Conservation (phyloP, 64 coral and sea anemone genomes). For the Dendrophyllia cribrosa region DNA sequence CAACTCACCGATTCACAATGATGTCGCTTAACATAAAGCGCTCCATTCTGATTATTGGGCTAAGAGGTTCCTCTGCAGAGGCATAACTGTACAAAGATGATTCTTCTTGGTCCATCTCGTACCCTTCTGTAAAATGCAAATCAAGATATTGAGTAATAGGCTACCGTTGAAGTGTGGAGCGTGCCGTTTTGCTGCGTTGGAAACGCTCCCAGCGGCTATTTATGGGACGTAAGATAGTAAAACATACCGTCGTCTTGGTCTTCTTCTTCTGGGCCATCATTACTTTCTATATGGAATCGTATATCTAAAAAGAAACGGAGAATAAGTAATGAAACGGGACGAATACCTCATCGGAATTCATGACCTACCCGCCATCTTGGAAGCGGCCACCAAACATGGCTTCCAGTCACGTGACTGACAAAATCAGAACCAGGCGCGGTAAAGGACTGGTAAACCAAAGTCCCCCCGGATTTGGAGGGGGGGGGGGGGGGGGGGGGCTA, state of each 20-base stretch:
- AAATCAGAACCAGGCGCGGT: constrained; percentile 11
- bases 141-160: constrained; percentile 59
- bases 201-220: neutral
- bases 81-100: constrained; percentile 85
- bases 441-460: neutral
- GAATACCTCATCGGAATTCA: constrained; percentile 73
- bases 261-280: constrained; percentile 91
- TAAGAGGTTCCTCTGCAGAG: constrained; percentile 86
- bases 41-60: constrained; percentile 93
- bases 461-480: too few relatives aligned
- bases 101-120: constrained; percentile 88
- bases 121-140: constrained; percentile 76
- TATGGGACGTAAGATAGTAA: neutral
- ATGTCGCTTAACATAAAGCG: constrained; percentile 97
- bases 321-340: constrained; percentile 58
- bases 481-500: too few relatives aligned
- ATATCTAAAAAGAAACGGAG: constrained; percentile 84
- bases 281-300: constrained; percentile 88
- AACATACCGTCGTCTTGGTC: constrained; percentile 95
- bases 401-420: constrained; percentile 80
- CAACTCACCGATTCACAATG: constrained; percentile 93
- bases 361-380: constrained; percentile 99
- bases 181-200: neutral
- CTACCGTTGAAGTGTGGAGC: neutral
- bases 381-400: constrained; percentile 85